These are phyloP conservation scores for Lutjanus campechanus DNA, from an alignment of 2,797 vertebrate species.

Conservation along the genomic window DNA sequence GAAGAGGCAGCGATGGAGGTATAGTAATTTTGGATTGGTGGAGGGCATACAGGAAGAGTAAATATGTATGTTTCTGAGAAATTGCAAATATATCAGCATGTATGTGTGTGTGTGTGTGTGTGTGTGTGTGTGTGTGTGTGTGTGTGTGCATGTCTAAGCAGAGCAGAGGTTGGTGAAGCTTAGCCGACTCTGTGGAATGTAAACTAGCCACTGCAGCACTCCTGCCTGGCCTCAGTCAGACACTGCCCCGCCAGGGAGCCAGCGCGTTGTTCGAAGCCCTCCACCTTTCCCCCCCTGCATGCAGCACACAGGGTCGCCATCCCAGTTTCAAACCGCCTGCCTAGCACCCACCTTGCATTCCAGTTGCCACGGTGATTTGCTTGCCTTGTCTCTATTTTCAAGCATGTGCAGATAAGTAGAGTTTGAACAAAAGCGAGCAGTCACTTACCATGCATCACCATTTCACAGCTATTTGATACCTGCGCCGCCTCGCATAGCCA, in stretches of 20 bases:
- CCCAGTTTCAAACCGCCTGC: conserved; percentile 20
- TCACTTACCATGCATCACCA: conserved; percentile 45
- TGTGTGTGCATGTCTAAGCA: conserved; percentile 34
- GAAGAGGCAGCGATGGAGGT: neutral
- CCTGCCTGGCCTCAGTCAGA: conserved; percentile 57
- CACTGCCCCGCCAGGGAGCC: conserved; percentile 41
- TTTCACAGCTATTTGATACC: conserved; percentile 60
- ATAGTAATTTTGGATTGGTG: neutral
- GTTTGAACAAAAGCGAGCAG: conserved; percentile 53
- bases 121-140: neutral
- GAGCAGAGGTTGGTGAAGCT: conserved; percentile 66
- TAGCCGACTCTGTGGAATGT: conserved; percentile 75
- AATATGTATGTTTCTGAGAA: conserved; percentile 33
- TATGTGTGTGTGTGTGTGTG: conserved; percentile 8
- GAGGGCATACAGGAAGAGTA: neutral
- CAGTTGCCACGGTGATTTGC: conserved; percentile 57
- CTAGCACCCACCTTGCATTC: conserved; percentile 34
- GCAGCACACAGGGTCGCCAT: conserved; percentile 4
- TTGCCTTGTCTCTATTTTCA: conserved; percentile 37
- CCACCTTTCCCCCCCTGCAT: neutral
- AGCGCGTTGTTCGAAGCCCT: conserved; percentile 2
- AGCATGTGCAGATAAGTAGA: conserved; percentile 43
- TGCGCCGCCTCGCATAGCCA: conserved; percentile 2
- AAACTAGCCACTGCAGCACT: conserved; percentile 79
- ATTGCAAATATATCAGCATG: conserved; percentile 36